Percentiles rank a stretch among this genome's conserved stretches.
phyloP scores from a whole-genome alignment of 2,113 vertebrate species.

The zebrafish (Danio rerio) region GRCz12tu NC_133200.1:15304001-15304500 shows the following conservation, averaged over 20 bases:
- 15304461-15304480: slow-evolving; percentile 90
- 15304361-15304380: slow-evolving; percentile 84
- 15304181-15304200: slow-evolving; percentile 77
- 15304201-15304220: slow-evolving; percentile 68
- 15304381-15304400: slow-evolving; percentile 87
- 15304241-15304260: slow-evolving; percentile 65
- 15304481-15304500: slow-evolving; percentile 90
- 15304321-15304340: slow-evolving; percentile 67
- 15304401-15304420: slow-evolving; percentile 88
- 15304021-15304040: slow-evolving; percentile 81
- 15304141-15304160: slow-evolving; percentile 87
- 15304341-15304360: slow-evolving; percentile 82
- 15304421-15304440: slow-evolving; percentile 88
- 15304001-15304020: slow-evolving; percentile 72
- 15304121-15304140: slow-evolving; percentile 80
- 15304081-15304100: slow-evolving; percentile 74
- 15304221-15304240: slow-evolving; percentile 72
- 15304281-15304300: slow-evolving; percentile 69
- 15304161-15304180: slow-evolving; percentile 88
- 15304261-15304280: slow-evolving; percentile 69
- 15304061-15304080: slow-evolving; percentile 83
- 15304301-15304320: slow-evolving; percentile 67
- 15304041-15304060: slow-evolving; percentile 75
- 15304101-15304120: slow-evolving; percentile 79
- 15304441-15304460: slow-evolving; percentile 87